Conservation (phyloP, 64 coral and sea anemone genomes). For the Dendrophyllia cribrosa region DNA sequence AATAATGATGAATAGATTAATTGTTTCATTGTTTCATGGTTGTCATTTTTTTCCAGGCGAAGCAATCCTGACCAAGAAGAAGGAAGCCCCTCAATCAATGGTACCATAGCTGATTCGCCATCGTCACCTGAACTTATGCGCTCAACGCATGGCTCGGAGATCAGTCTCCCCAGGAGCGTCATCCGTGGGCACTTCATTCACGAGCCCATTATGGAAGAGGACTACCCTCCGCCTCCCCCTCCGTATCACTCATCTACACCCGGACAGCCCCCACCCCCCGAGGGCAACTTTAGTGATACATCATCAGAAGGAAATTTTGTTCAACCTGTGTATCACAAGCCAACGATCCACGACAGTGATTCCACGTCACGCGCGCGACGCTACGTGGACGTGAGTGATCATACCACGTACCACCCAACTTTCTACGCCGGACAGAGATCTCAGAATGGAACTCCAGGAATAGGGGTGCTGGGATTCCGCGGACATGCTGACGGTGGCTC, state of each 20-base stretch:
- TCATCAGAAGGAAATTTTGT: conserved; percentile 86
- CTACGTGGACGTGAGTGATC: conserved; percentile 30
- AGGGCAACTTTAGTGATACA: conserved; percentile 86
- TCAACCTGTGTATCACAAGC: conserved; percentile 71
- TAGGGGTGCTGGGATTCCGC: conserved; percentile 69
- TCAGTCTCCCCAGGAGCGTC: conserved; percentile 88
- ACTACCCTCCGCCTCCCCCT: conserved; percentile 73
- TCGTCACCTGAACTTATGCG: conserved; percentile 89
- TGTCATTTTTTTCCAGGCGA: conserved; percentile 17
- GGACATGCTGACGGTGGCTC: conserved; percentile 91
- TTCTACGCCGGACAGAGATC: conserved; percentile 47
- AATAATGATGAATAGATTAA: background rate
- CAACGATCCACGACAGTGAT: conserved; percentile 83
- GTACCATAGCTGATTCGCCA: conserved; percentile 86
- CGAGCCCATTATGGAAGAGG: conserved; percentile 80
- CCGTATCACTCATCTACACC: conserved; percentile 57
- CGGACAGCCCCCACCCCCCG: conserved; percentile 60
- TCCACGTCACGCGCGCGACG: conserved; percentile 42
- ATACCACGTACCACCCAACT: conserved; percentile 26
- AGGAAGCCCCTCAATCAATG: conserved; percentile 85
- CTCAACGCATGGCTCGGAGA: conserved; percentile 81
- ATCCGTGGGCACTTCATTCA: conserved; percentile 70
- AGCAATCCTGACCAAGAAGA: conserved; percentile 46
- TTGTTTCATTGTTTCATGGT: background rate
- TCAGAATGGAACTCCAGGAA: conserved; percentile 73